A percentile compares a stretch with the other conserved stretches of the same genome.
These are phyloP conservation scores for Hormaphis cornu DNA, from an alignment of 1,140 invertebrate genomes.

Conservation along the genomic window DNA sequence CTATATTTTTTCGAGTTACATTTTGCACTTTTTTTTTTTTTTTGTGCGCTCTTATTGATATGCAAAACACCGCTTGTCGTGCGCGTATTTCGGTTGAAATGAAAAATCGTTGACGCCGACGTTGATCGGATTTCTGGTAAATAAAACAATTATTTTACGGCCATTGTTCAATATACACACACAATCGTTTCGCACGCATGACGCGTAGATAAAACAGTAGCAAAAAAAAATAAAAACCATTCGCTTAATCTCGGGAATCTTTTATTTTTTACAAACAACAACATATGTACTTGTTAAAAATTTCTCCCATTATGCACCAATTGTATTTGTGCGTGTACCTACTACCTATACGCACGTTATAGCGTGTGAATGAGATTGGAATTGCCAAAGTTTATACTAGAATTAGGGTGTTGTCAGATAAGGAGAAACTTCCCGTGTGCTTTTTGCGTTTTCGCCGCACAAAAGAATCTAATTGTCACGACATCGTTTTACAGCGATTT, in stretches of 20 bases:
- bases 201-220: too few species aligned
- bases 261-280: neutral
- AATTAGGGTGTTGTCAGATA: constrained; percentile 9
- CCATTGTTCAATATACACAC: neutral
- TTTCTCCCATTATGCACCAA: constrained; percentile 9
- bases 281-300: neutral
- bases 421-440: constrained; percentile 15
- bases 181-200: too few species aligned
- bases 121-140: constrained; percentile 23
- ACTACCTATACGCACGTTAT: too few species aligned
- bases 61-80: constrained; percentile 25
- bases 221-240: neutral
- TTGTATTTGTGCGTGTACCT: constrained; percentile 4
- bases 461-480: constrained; percentile 30
- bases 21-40: constrained; percentile 5
- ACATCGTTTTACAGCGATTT: constrained; percentile 26
- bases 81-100: neutral
- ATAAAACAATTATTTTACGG: constrained; percentile 30
- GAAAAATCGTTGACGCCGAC: neutral
- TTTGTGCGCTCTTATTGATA: constrained; percentile 23
- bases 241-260: neutral
- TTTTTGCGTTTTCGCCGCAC: neutral
- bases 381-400: constrained; percentile 10
- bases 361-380: constrained; percentile 21
- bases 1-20: constrained; percentile 3